Evolutionary conservation across 2,113 vertebrate genomes (phyloP).

Genomic region (Ammodytes dubius): DNA sequence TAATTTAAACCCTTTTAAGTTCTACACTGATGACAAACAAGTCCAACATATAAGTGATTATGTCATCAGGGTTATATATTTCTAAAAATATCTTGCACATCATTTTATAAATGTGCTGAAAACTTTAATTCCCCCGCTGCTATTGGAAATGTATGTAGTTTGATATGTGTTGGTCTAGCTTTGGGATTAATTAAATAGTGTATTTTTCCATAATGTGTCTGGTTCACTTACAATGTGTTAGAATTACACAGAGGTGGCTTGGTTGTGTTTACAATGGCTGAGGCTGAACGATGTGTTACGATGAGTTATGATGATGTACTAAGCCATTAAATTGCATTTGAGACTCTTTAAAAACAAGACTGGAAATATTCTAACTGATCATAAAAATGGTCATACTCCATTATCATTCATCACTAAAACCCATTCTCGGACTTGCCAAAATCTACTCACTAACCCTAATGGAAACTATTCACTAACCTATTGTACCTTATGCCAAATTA

Average conservation of each 20-base stretch:
- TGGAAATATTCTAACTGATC: background rate
- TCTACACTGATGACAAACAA: background rate
- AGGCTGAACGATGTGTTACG: background rate
- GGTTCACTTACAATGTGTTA: background rate
- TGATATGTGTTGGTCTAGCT: background rate
- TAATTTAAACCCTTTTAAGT: background rate
- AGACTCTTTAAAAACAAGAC: background rate
- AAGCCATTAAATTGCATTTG: background rate
- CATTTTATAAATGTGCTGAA: background rate
- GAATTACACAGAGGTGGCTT: background rate
- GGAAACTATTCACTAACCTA: slow-evolving; percentile 46
- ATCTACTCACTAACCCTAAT: slow-evolving; percentile 5
- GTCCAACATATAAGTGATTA: background rate
- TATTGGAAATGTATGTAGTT: background rate
- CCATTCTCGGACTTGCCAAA: slow-evolving; percentile 20
- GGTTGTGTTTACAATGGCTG: background rate
- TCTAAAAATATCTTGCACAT: background rate
- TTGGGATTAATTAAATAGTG: background rate
- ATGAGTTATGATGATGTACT: slow-evolving; percentile 4
- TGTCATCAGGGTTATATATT: background rate
- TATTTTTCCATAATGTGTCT: background rate
- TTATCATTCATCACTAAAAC: slow-evolving; percentile 19
- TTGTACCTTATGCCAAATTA: slow-evolving; percentile 54
- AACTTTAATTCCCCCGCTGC: background rate
- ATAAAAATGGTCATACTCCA: background rate